Conservation (phyloP, 2,888 invertebrate species). For the Platycheirus albimanus region DNA sequence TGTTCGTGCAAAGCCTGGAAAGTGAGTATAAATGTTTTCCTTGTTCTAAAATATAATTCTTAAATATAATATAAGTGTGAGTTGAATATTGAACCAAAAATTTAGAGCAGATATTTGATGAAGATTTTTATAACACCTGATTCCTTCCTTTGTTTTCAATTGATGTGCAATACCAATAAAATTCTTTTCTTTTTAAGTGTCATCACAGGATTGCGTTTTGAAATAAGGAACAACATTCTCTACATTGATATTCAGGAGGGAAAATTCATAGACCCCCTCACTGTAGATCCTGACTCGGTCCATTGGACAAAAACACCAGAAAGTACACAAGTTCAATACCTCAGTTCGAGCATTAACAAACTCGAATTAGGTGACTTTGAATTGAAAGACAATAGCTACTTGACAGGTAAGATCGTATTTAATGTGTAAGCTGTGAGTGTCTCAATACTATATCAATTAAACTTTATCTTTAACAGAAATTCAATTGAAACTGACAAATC, state of each 20-base stretch:
- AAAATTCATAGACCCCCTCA: neutral
- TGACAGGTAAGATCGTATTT: neutral
- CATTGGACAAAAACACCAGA: neutral
- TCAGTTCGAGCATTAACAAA: neutral
- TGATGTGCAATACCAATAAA: no score
- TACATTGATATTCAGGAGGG: conserved; percentile 11
- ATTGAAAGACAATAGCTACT: neutral
- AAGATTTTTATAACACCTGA: no score
- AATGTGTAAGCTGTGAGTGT: no score
- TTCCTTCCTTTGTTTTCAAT: no score
- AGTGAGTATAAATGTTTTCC: conserved; percentile 2
- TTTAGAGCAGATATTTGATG: no score
- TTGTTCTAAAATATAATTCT: no score
- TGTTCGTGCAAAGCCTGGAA: neutral
- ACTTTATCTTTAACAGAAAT: neutral
- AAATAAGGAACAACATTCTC: neutral
- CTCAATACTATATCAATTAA: no score
- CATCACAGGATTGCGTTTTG: conserved; percentile 8
- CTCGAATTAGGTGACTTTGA: neutral
- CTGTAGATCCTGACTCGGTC: neutral
- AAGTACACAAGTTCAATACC: neutral
- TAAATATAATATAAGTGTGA: no score
- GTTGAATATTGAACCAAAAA: no score
- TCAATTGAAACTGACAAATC: neutral
- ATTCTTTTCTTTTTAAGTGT: neutral